Evolutionary conservation across 2,113 vertebrate genomes (phyloP), one percentile per base, ranked within the genome.

Genomic region (Hystrix brachyura): DNA sequence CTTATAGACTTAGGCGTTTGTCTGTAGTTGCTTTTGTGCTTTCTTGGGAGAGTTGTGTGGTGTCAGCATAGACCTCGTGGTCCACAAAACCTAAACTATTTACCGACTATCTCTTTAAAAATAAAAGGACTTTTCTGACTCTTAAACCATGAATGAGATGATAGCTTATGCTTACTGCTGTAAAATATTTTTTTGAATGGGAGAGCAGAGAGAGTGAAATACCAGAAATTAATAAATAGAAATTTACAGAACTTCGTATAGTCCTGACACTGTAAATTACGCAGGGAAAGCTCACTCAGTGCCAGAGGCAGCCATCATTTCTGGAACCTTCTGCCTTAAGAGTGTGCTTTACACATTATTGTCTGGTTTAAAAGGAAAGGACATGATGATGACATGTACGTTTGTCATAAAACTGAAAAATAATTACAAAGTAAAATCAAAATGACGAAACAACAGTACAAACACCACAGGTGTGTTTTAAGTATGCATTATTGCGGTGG

Each of bases 61-160:
- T 93, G 95, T 60, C 14, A 64, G 10, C 83, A 76, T 25, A 74
- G 38, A 93, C 48, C 59, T 59, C 3, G 1, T 90, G 72, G 21
- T 67, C 53, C 82, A 79, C 60, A 62, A 78, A 96, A 43, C 79
- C 71, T 96, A 74, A 93, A 79, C 81, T 90, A 87, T 34, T 93
- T 87, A 69, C 65, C 85, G 17, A 82, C 29, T 59, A 34, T 55
- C 51, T 46, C 25, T 96, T 95, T 64, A 43, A 34, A 87, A 71
- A 59, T 34, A 85, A 65, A 93, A 91, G 23, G 38, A 86, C 8
- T 87, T 89, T 94, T 91, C 69, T 69, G 85, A 87, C 51, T 18
- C 59, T 27, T 93, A 27, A 60, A 85, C 38, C 17, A 38, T 89
- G 80, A 94, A 87, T 27, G 17, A 96, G 32, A 53, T 65, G 29